A percentile compares a stretch with the other conserved stretches of the same genome.
phyloP scores from a whole-genome alignment of 2,888 invertebrate species.

The Ormyrus nitidulus region DNA sequence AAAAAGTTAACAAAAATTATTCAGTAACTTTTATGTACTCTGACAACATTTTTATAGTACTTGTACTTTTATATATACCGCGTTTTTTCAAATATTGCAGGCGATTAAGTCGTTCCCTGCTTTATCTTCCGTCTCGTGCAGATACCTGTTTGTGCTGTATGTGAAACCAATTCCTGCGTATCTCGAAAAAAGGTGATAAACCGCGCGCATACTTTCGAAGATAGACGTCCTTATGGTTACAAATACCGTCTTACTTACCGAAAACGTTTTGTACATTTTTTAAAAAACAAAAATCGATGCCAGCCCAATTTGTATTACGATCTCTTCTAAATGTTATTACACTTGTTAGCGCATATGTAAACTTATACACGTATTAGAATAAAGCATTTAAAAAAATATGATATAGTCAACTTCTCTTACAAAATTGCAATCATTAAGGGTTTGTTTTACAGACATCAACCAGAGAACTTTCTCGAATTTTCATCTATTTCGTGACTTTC shows the following conservation, averaged over 20 bases:
- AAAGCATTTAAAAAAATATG: slow-evolving; percentile 11
- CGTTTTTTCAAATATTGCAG: slow-evolving; percentile 22
- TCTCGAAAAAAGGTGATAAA: not conserved
- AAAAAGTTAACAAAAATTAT: not conserved
- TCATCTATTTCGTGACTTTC: not conserved
- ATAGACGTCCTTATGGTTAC: slow-evolving; percentile 46
- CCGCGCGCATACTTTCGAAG: not conserved
- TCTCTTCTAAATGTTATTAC: slow-evolving; percentile 11
- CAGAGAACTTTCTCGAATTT: not conserved
- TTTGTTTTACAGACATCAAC: slow-evolving; percentile 15
- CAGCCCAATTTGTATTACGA: slow-evolving; percentile 17
- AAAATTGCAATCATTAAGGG: not conserved
- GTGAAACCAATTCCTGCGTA: too few relatives aligned
- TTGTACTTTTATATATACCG: slow-evolving; percentile 24
- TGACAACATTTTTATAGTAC: slow-evolving; percentile 10
- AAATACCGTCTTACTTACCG: not conserved
- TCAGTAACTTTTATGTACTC: slow-evolving; percentile 8
- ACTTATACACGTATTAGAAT: slow-evolving; percentile 24
- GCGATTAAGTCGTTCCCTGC: slow-evolving; percentile 40
- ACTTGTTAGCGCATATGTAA: slow-evolving; percentile 36
- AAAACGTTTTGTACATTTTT: slow-evolving; percentile 53
- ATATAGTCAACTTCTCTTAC: not conserved
- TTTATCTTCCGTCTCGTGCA: slow-evolving; percentile 51
- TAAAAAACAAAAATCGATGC: slow-evolving; percentile 11
- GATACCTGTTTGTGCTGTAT: slow-evolving; percentile 12